Percentiles rank a stretch among this genome's conserved stretches.
phyloP scores from a whole-genome alignment of 2,113 vertebrate genomes.

The Genyomyrus donnyi region DNA sequence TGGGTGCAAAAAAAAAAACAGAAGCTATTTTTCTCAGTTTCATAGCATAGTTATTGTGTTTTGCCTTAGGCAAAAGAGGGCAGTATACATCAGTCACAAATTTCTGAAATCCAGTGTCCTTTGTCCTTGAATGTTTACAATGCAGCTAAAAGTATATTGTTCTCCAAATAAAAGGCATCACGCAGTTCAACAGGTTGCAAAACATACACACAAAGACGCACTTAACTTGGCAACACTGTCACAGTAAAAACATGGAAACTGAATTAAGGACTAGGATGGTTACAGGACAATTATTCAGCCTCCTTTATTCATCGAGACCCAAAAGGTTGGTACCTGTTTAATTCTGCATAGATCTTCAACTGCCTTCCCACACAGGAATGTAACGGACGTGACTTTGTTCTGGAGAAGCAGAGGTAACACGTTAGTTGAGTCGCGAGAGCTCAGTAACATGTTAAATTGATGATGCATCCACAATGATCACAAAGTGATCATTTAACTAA shows the following conservation, averaged over 20 bases:
- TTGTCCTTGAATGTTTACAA: background rate
- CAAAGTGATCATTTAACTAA: background rate
- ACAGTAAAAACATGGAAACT: background rate
- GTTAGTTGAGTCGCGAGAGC: too few relatives aligned
- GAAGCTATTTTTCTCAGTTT: background rate
- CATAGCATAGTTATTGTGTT: background rate
- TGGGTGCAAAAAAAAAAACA: background rate
- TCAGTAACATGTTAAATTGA: background rate
- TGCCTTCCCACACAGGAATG: slow-evolving; percentile 88
- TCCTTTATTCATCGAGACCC: background rate
- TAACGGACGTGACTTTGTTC: slow-evolving; percentile 98
- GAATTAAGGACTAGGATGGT: background rate
- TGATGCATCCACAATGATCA: background rate
- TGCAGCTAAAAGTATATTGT: background rate
- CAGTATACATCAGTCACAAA: background rate
- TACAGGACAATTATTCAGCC: background rate
- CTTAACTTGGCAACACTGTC: background rate
- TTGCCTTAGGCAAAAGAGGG: background rate
- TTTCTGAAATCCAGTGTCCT: background rate
- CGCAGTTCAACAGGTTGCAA: background rate
- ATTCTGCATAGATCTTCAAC: slow-evolving; percentile 96
- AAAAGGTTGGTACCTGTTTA: slow-evolving; percentile 75
- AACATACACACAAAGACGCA: background rate
- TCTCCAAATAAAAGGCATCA: background rate
- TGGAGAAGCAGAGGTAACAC: slow-evolving; percentile 46